phyloP scores from a whole-genome alignment of 2,797 vertebrate genomes.

The Tinamus major region DNA sequence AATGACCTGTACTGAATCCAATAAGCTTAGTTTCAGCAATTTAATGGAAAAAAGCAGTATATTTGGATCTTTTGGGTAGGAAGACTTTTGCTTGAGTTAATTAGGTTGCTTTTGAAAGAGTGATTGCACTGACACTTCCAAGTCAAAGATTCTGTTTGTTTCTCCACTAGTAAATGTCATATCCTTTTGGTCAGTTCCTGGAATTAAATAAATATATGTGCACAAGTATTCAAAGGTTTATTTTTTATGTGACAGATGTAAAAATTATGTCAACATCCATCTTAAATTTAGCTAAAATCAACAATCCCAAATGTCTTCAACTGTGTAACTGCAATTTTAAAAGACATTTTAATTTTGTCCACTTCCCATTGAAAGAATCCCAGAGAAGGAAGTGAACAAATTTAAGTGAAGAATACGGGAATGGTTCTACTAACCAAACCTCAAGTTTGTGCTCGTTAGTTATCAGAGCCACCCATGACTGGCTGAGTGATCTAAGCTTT shows the following conservation, averaged over 20 bases:
- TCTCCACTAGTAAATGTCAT: not conserved
- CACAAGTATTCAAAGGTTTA: not conserved
- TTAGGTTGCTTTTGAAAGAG: not conserved
- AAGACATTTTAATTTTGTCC: not conserved
- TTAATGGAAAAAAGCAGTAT: not conserved
- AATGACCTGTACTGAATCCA: not conserved
- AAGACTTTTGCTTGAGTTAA: not conserved
- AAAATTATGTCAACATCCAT: not conserved
- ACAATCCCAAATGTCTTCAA: not conserved
- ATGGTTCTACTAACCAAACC: not conserved
- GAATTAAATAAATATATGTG: not conserved
- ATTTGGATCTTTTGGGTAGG: not conserved
- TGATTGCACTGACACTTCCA: not conserved
- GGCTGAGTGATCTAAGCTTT: not conserved
- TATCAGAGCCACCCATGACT: not conserved
- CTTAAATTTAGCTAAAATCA: not conserved
- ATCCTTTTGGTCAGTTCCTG: not conserved
- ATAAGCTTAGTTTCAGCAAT: not conserved
- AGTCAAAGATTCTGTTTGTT: not conserved
- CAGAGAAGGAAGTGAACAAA: not conserved
- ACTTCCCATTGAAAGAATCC: not conserved
- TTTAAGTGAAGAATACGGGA: not conserved
- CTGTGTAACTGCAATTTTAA: not conserved
- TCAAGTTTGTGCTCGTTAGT: not conserved
- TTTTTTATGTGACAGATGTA: not conserved